Evolutionary conservation across 2,113 vertebrate genomes (phyloP).

Genomic region (Theristicus caerulescens): DNA sequence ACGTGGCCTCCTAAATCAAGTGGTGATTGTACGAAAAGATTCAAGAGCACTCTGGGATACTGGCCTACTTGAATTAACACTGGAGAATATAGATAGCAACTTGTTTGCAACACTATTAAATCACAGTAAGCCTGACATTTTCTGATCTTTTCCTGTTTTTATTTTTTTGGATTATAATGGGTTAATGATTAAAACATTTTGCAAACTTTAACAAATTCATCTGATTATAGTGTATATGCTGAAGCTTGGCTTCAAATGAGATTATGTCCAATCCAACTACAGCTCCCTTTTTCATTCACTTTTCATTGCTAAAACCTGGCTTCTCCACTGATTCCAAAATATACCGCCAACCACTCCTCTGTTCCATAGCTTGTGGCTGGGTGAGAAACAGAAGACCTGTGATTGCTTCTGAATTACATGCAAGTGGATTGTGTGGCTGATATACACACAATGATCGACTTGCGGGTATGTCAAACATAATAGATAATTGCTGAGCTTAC

Average conservation of each 20-base stretch:
- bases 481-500: slow-evolving; percentile 41
- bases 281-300: background rate
- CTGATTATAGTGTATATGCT: background rate
- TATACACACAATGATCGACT: background rate
- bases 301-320: background rate
- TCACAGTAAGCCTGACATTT: background rate
- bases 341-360: background rate
- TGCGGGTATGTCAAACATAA: background rate
- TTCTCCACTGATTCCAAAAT: background rate
- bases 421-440: background rate
- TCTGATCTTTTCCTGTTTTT: background rate
- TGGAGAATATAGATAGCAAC: background rate
- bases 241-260: background rate
- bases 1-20: background rate
- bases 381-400: background rate
- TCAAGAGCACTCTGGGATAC: no score
- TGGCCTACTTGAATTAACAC: background rate
- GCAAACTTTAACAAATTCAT: background rate
- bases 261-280: background rate
- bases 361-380: background rate
- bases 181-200: background rate
- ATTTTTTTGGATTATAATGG: background rate
- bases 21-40: background rate
- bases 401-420: background rate
- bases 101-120: background rate